Conservation (phyloP, 2,888 invertebrate genomes). For the Clivina fossor region DNA sequence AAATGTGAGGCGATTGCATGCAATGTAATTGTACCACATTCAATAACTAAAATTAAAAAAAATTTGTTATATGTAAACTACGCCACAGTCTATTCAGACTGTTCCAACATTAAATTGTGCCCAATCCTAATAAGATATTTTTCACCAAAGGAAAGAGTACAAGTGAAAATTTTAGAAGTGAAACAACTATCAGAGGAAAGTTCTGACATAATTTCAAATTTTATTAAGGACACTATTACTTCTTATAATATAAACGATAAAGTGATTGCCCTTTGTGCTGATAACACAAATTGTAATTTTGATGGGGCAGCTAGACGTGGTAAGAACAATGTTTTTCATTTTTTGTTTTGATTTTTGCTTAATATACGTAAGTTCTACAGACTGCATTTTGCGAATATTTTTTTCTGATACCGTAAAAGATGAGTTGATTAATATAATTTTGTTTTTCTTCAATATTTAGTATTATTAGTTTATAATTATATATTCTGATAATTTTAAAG, state of each 20-base stretch:
- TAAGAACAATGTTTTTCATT: neutral
- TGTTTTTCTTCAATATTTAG: no score
- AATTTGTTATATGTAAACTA: constrained; percentile 30
- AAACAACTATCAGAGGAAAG: constrained; percentile 34
- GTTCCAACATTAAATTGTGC: constrained; percentile 30
- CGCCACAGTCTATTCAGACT: neutral
- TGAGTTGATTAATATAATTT: no score
- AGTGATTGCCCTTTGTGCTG: neutral
- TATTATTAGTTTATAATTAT: no score
- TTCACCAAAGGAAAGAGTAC: constrained; percentile 33
- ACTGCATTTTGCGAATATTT: no score
- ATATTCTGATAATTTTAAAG: no score
- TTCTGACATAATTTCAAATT: constrained; percentile 34
- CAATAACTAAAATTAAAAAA: constrained; percentile 30
- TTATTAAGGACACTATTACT: constrained; percentile 34
- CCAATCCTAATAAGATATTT: constrained; percentile 37
- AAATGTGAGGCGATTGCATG: constrained; percentile 34
- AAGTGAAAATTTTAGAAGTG: constrained; percentile 33
- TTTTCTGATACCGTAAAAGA: no score
- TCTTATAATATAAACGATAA: neutral
- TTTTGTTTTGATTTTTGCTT: no score
- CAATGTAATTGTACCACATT: constrained; percentile 32
- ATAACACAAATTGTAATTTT: neutral
- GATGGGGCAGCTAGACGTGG: neutral
- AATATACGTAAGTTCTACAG: no score